phyloP scores from a whole-genome alignment of 2,888 invertebrate species.

The Gibbula magus region DNA sequence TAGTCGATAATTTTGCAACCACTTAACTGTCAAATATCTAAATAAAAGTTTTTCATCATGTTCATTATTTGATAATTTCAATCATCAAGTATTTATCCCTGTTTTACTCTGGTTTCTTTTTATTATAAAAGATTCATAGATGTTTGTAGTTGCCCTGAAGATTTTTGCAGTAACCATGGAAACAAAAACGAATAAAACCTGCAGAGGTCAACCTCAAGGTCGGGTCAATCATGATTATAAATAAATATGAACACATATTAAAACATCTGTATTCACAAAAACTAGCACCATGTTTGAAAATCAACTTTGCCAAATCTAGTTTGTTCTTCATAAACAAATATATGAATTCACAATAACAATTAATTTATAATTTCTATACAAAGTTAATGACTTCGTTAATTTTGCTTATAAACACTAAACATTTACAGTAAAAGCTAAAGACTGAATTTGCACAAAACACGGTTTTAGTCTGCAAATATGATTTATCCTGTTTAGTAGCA shows the following conservation, averaged over 20 bases:
- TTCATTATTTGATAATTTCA: too few species aligned
- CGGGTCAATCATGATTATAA: constrained; percentile 19
- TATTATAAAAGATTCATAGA: too few species aligned
- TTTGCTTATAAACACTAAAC: not conserved
- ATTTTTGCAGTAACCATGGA: not conserved
- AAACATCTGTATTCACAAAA: constrained; percentile 21
- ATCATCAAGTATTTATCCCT: too few species aligned
- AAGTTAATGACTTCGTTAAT: constrained; percentile 16
- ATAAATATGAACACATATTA: constrained; percentile 25
- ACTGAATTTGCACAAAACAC: not conserved
- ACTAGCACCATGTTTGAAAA: constrained; percentile 21
- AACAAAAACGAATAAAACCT: constrained; percentile 7
- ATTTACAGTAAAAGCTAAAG: too few species aligned
- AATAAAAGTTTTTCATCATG: too few species aligned
- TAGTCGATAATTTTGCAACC: too few species aligned
- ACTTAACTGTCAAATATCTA: too few species aligned
- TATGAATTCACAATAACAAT: not conserved
- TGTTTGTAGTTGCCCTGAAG: not conserved
- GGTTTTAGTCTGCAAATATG: constrained; percentile 1
- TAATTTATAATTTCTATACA: not conserved
- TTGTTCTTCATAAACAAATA: constrained; percentile 2
- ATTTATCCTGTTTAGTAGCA: constrained; percentile 1
- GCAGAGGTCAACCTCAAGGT: constrained; percentile 17
- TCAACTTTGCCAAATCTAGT: constrained; percentile 19
- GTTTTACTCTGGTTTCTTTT: too few species aligned